Conservation (phyloP, 2,888 invertebrate species). For the Melipona beecheii region DNA sequence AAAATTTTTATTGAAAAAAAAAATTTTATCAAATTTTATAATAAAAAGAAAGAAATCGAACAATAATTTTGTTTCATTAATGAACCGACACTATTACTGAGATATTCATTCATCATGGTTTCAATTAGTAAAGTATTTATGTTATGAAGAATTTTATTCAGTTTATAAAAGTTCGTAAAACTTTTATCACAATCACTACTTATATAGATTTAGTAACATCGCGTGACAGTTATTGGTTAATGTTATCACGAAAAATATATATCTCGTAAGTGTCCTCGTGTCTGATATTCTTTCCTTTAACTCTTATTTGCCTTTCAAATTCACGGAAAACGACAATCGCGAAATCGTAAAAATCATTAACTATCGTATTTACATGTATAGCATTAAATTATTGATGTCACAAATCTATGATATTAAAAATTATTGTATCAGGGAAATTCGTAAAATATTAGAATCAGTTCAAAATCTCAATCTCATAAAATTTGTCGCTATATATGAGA, state of each 20-base stretch:
- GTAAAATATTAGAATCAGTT: not conserved
- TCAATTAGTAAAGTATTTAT: not conserved
- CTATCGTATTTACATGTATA: slow-evolving; percentile 20
- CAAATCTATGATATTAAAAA: not conserved
- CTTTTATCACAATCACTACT: slow-evolving; percentile 10
- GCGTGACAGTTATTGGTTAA: slow-evolving; percentile 4
- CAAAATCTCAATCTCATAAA: not conserved
- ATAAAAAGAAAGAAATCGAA: not conserved
- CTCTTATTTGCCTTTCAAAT: slow-evolving; percentile 57
- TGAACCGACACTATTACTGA: not conserved
- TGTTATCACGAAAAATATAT: slow-evolving; percentile 21
- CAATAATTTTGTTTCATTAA: slow-evolving; percentile 13
- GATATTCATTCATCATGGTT: not conserved
- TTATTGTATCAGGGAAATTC: not conserved
- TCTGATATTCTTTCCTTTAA: slow-evolving; percentile 28
- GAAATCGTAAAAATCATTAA: slow-evolving; percentile 30
- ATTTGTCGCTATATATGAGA: not conserved
- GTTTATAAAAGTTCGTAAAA: not conserved
- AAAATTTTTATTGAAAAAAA: slow-evolving; percentile 1
- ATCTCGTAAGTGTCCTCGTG: not conserved
- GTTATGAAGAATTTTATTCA: not conserved
- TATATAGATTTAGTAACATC: slow-evolving; percentile 17
- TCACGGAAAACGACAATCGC: not conserved
- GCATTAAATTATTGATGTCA: slow-evolving; percentile 43
- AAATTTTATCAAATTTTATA: not conserved